Base-by-base conservation (phyloP, 1,140 invertebrate genomes). In the Cyphomyrmex costatus region DNA sequence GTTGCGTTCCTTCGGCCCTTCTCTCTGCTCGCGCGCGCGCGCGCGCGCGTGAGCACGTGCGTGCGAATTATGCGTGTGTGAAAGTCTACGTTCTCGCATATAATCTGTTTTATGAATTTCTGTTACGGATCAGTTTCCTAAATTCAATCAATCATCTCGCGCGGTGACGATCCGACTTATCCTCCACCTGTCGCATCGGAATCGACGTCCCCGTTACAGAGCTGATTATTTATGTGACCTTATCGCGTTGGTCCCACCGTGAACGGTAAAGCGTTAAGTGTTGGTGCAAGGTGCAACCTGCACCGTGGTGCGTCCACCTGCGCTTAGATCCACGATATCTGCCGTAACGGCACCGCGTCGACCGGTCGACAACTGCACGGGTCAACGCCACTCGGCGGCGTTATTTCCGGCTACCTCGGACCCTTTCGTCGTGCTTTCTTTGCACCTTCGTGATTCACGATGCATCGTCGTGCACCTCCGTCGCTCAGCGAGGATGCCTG, bases 371-470 rank as follows among this genome's bases (percentile, higher is more conserved):
- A 71, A 71, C 63, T 58, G 73, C 83, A 85, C 90, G 87, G 94
- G 94, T 94, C 93, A 94, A 94, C 94, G 94, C 91, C 93, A 93
- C 87, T 77, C 86, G 88, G 21, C 83, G 89, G 92, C 92, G 93
- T 94, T 94, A 94, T 94, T 94, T 94, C 94, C 93, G 94, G 93
- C 93, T 93, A 94, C 12, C 24, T 27, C 7, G 42, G 16, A 16
- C 16, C 16, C 1, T 30, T 1, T 73, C 36, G 66, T 21, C 51
- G 36, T 60, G 53, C 89, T 93, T 91, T 90, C 91, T 92, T 93
- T 88, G 84, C 88, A 78, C 83, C 58, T 53, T 79, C 21, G 56
- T 12, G 51, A 12, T 49, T 53, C 84, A 24, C 63, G 12, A 51
- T 73, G 60, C 68, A 14, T 27, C 74, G 70, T 71, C 68, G 68